phyloP scores from a whole-genome alignment of 1,140 invertebrate genomes.

The Heliconius melpomene region DNA sequence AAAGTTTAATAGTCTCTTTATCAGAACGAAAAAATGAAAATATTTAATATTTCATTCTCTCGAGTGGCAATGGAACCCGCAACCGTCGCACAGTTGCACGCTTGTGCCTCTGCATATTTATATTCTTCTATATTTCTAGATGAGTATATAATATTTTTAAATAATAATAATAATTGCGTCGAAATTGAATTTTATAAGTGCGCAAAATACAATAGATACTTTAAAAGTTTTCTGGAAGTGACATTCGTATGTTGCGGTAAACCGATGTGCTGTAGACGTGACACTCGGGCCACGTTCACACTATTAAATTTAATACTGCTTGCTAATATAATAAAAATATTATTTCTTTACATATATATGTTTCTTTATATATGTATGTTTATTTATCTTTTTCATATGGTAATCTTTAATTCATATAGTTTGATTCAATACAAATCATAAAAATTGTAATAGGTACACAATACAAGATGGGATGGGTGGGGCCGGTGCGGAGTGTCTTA shows the following conservation, averaged over 20 bases:
- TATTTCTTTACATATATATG: background rate
- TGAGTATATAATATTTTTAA: no score
- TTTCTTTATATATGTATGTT: background rate
- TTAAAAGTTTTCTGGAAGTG: conserved; percentile 38
- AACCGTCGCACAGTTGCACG: no score
- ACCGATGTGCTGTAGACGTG: conserved; percentile 51
- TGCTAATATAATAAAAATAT: conserved; percentile 1
- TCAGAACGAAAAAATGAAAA: no score
- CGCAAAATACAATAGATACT: background rate
- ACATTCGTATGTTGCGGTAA: conserved; percentile 52
- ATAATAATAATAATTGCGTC: background rate
- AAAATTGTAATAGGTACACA: no score
- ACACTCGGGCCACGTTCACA: conserved; percentile 51
- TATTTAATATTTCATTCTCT: no score
- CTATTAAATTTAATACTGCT: background rate
- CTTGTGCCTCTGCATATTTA: background rate
- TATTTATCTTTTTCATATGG: background rate
- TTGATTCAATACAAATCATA: no score
- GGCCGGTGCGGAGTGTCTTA: no score
- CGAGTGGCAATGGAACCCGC: no score
- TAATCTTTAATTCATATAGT: no score
- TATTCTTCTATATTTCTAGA: background rate
- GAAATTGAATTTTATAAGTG: conserved; percentile 10
- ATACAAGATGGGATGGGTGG: no score
- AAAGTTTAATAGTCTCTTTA: no score